Evolutionary conservation across 2,797 vertebrate species (phyloP), one percentile per base, ranked within the genome.

Genomic region (Leontocebus nigricollis): DNA sequence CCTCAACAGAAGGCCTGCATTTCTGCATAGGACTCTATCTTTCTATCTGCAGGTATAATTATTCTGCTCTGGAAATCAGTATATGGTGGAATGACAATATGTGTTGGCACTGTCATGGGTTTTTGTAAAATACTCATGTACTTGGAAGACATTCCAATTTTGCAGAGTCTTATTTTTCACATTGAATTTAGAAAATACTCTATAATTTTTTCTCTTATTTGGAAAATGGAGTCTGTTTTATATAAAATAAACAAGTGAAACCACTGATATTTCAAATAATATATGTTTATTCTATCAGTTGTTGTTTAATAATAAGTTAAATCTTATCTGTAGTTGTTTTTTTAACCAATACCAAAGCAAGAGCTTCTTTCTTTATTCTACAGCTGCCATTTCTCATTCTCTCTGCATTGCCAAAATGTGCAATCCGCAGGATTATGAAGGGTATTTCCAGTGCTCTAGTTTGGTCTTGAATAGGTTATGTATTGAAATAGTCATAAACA

Each of bases 291-390:
- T 96, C 55, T 93, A 76, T 92, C 30, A 89, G 64, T 86, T 82
- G 46, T 70, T 77, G 6, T 75, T 95, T 64, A 96, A 81, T 88
- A 81, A 50, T 67, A 93, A 86, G 27, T 84, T 87, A 92, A 76
- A 44, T 17, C 5, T 72, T 12, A 85, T 10, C 3, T 39, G 26
- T 52, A 84, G 36, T 79, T 82, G 14, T 19, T 64, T 64, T 67
- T n/a, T n/a, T n/a, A 67, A 19, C 61, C 82, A 82, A 90, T 93
- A 86, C 6, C 26, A 39, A 85, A 81, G 15, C 52, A 81, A 61
- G 26, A 73, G 27, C 36, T 93, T 93, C 22, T 3, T 4, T 88
- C 39, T 82, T 93, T 7, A 93, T 76, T 90, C 7, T 87, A 6
- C 61, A 27, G 50, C 61, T 52, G 36, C 14, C 5, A 70, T 64